A percentile compares a stretch with the other conserved stretches of the same genome.
These are phyloP conservation scores for Cylas formicarius DNA, from an alignment of 1,140 invertebrate genomes.

Conservation along the genomic window DNA sequence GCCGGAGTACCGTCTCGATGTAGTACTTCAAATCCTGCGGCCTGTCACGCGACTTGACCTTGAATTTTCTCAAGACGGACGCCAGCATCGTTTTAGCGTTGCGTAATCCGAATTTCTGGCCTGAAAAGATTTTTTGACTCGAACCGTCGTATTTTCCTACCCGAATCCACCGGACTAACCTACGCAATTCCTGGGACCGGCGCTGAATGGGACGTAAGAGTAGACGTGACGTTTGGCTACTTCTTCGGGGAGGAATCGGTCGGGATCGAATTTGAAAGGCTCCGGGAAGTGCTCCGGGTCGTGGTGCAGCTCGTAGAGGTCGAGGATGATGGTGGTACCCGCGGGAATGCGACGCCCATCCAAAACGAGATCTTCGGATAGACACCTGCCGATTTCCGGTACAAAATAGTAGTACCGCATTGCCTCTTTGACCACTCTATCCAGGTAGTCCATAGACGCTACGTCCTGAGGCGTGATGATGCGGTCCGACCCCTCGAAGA, in stretches of 20 bases:
- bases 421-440: slow-evolving; percentile 64
- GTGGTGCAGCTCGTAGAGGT: slow-evolving; percentile 57
- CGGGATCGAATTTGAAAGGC: slow-evolving; percentile 68
- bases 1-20: slow-evolving; percentile 51
- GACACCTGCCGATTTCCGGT: slow-evolving; percentile 56
- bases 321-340: slow-evolving; percentile 49
- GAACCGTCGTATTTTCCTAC: no score
- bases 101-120: slow-evolving; percentile 69
- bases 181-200: slow-evolving; percentile 68
- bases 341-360: slow-evolving; percentile 45
- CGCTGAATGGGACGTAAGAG: slow-evolving; percentile 68
- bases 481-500: slow-evolving; percentile 53
- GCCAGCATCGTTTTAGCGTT: slow-evolving; percentile 67
- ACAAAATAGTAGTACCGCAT: slow-evolving; percentile 64
- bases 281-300: slow-evolving; percentile 59
- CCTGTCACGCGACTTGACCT: slow-evolving; percentile 49
- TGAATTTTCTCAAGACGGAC: slow-evolving; percentile 58
- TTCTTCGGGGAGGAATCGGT: slow-evolving; percentile 64
- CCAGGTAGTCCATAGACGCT: slow-evolving; percentile 61
- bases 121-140: slow-evolving; percentile 38
- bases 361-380: slow-evolving; percentile 50
- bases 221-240: slow-evolving; percentile 52
- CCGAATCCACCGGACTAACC: slow-evolving; percentile 37
- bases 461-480: slow-evolving; percentile 55
- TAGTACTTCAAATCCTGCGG: slow-evolving; percentile 48